Percentiles rank a stretch among this genome's conserved stretches.
These are phyloP conservation scores for Alitta virens DNA, from an alignment of 2,888 invertebrate species.

Conservation along the genomic window DNA sequence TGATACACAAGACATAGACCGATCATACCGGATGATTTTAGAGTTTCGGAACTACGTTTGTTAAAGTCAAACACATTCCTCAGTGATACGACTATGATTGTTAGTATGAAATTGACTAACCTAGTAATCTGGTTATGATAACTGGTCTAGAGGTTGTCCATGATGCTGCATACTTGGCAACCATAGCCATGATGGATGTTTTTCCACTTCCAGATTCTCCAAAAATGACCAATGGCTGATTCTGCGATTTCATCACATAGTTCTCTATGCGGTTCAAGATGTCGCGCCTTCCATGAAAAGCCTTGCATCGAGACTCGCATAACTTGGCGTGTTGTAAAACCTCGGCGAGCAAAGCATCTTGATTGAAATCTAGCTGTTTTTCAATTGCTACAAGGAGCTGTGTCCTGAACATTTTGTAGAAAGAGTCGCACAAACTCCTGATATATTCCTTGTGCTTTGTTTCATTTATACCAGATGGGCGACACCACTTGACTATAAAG, in stretches of 20 bases:
- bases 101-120: constrained; percentile 8
- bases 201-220: constrained; percentile 28
- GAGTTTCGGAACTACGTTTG: no score
- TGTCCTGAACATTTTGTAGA: constrained; percentile 4
- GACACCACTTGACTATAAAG: constrained; percentile 10
- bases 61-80: no score
- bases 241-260: constrained; percentile 11
- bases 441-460: constrained; percentile 13
- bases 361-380: background rate
- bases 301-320: constrained; percentile 2
- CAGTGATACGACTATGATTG: no score
- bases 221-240: constrained; percentile 21
- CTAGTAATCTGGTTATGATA: constrained; percentile 22
- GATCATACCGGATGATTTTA: no score
- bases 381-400: constrained; percentile 2
- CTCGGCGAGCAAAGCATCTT: constrained; percentile 7
- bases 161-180: background rate
- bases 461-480: constrained; percentile 3
- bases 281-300: constrained; percentile 24
- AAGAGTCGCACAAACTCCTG: constrained; percentile 4
- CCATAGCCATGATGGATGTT: constrained; percentile 23
- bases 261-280: constrained; percentile 24
- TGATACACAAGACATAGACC: no score
- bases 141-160: constrained; percentile 15
- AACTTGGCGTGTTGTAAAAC: constrained; percentile 22